Evolutionary conservation across 1,140 invertebrate species (phyloP).

Genomic region (Pogonomyrmex californicus): DNA sequence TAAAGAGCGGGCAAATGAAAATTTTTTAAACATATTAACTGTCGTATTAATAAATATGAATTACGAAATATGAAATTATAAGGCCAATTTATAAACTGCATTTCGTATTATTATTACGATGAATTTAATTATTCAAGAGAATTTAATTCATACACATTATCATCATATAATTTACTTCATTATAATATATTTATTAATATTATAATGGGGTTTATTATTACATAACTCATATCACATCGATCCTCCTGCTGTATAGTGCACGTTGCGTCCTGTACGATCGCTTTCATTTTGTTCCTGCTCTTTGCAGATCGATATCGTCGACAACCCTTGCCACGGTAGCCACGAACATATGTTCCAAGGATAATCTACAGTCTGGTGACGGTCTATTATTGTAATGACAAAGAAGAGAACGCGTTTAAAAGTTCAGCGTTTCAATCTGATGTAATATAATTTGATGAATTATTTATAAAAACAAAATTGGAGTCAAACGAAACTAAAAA

Average conservation of each 20-base stretch:
- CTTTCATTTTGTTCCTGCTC: conserved; percentile 67
- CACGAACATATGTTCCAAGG: conserved; percentile 69
- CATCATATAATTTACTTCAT: background rate
- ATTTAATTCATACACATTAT: background rate
- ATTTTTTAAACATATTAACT: conserved; percentile 10
- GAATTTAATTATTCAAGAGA: background rate
- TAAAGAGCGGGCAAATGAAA: background rate
- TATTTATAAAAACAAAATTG: conserved; percentile 4
- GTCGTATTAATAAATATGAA: background rate
- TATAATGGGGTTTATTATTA: background rate
- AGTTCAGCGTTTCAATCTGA: conserved; percentile 8
- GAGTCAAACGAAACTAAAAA: background rate
- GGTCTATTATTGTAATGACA: conserved; percentile 51
- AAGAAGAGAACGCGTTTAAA: conserved; percentile 16
- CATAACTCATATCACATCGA: conserved; percentile 43
- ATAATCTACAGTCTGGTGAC: conserved; percentile 59
- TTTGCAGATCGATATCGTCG: conserved; percentile 70
- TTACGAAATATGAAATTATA: background rate
- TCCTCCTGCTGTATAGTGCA: conserved; percentile 26
- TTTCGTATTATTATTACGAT: background rate
- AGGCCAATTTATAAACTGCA: background rate
- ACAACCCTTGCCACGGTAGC: conserved; percentile 55
- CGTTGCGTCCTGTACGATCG: conserved; percentile 46
- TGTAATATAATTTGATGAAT: background rate
- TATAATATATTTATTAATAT: conserved; percentile 14